Percentiles rank a stretch among this genome's conserved stretches.
Conservation (phyloP, 2,113 vertebrate species). For the Archocentrus centrarchus region DNA sequence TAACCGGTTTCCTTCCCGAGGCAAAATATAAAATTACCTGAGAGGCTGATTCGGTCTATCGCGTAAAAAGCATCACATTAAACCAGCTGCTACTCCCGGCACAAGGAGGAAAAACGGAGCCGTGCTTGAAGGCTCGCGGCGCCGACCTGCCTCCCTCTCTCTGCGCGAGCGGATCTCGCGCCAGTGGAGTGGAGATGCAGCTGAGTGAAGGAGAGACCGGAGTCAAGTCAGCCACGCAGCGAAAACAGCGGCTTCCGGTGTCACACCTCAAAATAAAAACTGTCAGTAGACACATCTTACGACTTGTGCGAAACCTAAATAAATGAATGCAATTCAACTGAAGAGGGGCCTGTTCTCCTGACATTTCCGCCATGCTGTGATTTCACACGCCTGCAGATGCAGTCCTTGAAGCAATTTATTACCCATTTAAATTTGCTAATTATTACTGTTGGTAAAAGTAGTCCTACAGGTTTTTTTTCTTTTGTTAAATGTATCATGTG, state of each 20-base stretch:
- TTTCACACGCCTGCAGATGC: not conserved
- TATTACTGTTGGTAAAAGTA: not conserved
- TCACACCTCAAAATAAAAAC: slow-evolving; percentile 47
- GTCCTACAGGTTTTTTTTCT: not conserved
- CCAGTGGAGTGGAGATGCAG: slow-evolving; percentile 45
- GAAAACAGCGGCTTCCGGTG: slow-evolving; percentile 21
- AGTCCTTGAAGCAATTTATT: not conserved
- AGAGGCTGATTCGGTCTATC: not conserved
- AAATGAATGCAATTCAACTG: not conserved
- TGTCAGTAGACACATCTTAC: not conserved
- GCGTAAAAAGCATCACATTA: not conserved
- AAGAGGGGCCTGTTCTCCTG: not conserved
- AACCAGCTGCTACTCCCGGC: not conserved
- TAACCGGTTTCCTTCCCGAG: slow-evolving; percentile 1
- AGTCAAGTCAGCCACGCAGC: not conserved
- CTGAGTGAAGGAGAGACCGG: slow-evolving; percentile 9
- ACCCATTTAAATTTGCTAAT: not conserved
- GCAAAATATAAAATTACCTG: slow-evolving; percentile 55
- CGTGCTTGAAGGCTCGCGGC: not conserved
- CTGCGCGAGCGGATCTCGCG: slow-evolving; percentile 49
- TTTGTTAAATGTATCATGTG: not conserved
- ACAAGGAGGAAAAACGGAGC: not conserved
- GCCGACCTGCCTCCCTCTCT: slow-evolving; percentile 11
- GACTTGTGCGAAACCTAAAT: not conserved
- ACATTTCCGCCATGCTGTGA: slow-evolving; percentile 2